These are phyloP conservation scores for Panorpa germanica DNA, from an alignment of 2,888 invertebrate species.

Conservation along the genomic window DNA sequence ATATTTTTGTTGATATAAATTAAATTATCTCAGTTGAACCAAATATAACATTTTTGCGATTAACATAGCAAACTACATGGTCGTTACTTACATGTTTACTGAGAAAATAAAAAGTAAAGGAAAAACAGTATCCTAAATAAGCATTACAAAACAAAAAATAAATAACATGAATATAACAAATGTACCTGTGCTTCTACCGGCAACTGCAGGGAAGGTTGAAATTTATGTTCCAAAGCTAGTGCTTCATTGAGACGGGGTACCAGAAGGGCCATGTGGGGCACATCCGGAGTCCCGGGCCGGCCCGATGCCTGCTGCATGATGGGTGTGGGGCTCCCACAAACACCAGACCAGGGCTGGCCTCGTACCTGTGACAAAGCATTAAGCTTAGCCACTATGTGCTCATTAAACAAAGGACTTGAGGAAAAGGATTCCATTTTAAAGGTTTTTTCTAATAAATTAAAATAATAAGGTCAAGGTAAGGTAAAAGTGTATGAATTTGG, in stretches of 20 bases:
- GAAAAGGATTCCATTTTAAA: neutral
- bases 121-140: slow-evolving; percentile 3
- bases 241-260: slow-evolving; percentile 31
- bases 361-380: neutral
- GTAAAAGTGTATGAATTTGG: too few species aligned
- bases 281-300: slow-evolving; percentile 42
- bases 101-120: too few species aligned
- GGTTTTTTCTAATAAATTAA: slow-evolving; percentile 1
- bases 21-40: too few species aligned
- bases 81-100: too few species aligned
- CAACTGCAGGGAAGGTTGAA: slow-evolving; percentile 45
- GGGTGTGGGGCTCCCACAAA: slow-evolving; percentile 21
- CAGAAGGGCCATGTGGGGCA: slow-evolving; percentile 13
- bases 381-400: neutral
- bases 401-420: neutral
- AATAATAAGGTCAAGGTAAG: neutral
- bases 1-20: too few species aligned
- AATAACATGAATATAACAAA: slow-evolving; percentile 6
- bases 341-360: neutral
- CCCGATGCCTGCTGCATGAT: slow-evolving; percentile 34
- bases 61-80: too few species aligned
- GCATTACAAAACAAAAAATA: slow-evolving; percentile 3
- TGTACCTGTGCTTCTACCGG: slow-evolving; percentile 42
- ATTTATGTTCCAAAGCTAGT: slow-evolving; percentile 47
- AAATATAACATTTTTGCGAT: too few species aligned